Percentiles rank a stretch among this genome's conserved stretches.
phyloP scores from a whole-genome alignment of 2,113 vertebrate species.

The Odocoileus virginianus region DNA sequence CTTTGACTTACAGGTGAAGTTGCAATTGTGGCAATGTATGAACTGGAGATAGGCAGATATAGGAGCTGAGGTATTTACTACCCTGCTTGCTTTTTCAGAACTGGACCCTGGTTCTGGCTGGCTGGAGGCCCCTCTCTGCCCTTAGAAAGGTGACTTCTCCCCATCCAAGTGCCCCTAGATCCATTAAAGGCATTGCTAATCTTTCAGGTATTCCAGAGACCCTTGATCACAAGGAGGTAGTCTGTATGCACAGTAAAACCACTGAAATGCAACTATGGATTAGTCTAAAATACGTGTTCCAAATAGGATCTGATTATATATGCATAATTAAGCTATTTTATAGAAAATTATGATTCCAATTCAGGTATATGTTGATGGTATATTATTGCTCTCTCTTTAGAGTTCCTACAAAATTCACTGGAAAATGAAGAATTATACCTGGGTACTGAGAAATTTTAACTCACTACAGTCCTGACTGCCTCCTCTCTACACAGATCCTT shows the following conservation, averaged over 20 bases:
- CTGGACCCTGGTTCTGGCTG: background rate
- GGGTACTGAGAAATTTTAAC: slow-evolving; percentile 28
- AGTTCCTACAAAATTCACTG: slow-evolving; percentile 10
- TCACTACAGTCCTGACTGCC: background rate
- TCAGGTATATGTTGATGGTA: slow-evolving; percentile 21
- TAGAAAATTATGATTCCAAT: slow-evolving; percentile 40
- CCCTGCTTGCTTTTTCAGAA: background rate
- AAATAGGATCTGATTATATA: slow-evolving; percentile 36
- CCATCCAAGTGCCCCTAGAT: background rate
- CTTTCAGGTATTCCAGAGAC: background rate
- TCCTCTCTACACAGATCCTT: background rate
- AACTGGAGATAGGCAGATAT: background rate
- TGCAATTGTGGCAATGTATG: background rate
- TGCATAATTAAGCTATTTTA: slow-evolving; percentile 40
- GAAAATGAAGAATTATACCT: slow-evolving; percentile 23
- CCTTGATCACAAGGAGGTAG: background rate
- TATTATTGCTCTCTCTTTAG: slow-evolving; percentile 38
- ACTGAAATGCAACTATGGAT: slow-evolving; percentile 5
- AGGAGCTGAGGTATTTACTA: background rate
- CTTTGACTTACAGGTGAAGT: background rate
- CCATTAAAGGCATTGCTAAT: background rate
- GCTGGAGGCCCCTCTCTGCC: background rate
- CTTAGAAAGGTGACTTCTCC: slow-evolving; percentile 25
- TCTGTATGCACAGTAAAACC: background rate
- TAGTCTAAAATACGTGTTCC: slow-evolving; percentile 12